Base-by-base conservation (phyloP, 1,140 invertebrate genomes). In the Halictus rubicundus region DNA sequence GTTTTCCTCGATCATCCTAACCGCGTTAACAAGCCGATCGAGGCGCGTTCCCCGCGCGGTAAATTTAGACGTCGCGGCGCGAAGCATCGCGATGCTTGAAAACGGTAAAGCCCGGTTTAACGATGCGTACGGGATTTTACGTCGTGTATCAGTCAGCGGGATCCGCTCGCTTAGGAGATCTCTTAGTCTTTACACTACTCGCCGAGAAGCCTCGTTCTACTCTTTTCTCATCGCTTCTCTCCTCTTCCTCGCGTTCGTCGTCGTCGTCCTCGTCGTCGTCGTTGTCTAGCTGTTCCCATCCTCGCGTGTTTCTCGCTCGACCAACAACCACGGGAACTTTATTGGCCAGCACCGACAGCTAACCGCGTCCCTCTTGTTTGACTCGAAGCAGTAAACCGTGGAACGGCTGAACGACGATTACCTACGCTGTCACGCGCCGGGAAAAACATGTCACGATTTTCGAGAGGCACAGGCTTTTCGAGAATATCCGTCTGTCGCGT, bases 81-180 rank as follows among this genome's bases (percentile, higher is more conserved):
- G 42, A 12, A 12, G 42, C 42, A 46, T 46, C 42, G 65, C 75
- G 80, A 87, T 75, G 73, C 73, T 32, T 32, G 32, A 32, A 70
- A 85, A 80, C 81, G 68, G 68, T 84, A 72, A 85, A 84, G 72
- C 63, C 49, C 16, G 72, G 68, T 69, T 87, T 86, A 87, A 86
- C 83, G 81, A 86, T 37, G 83, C 84, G 73, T 71, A 66, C 75
- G 65, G 79, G 87, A 84, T 83, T 87, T 88, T 82, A 86, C 86
- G 78, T 71, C 68, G 84, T 86, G 86, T 84, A 87, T 88, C 87
- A 88, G 79, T 84, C 78, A 80, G 70, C 86, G 73, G 64, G 82
- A 70, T 66, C 54, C 70, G 42, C 73, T 80, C 83, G 74, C 86
- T 81, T 79, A 78, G 46, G 76, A 54, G 69, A 87, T 81, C 81